Conservation (phyloP, 1,140 invertebrate species). For the Penaeus japonicus region DNA sequence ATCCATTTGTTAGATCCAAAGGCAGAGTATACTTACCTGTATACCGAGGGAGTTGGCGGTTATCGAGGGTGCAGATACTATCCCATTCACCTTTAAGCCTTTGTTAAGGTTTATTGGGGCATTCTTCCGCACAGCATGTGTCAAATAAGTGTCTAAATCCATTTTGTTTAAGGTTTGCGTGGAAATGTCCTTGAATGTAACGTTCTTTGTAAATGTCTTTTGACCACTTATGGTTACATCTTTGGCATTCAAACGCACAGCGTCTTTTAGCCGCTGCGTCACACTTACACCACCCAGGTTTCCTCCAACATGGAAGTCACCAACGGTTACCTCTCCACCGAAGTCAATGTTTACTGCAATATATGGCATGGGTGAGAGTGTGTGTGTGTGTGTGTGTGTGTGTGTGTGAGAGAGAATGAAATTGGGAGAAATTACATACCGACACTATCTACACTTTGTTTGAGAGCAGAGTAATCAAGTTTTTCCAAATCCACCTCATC, state of each 20-base stretch:
- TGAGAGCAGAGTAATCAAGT: background rate
- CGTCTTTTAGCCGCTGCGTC: background rate
- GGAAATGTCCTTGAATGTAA: background rate
- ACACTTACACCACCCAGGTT: background rate
- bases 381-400: background rate
- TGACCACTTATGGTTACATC: background rate
- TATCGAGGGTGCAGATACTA: background rate
- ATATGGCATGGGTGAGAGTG: background rate
- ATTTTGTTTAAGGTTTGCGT: background rate
- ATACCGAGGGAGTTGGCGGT: background rate
- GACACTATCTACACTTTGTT: background rate
- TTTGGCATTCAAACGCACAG: background rate
- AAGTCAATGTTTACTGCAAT: background rate
- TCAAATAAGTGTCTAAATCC: background rate
- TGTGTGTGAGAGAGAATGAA: background rate
- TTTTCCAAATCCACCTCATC: conserved; percentile 10
- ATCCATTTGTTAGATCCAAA: background rate
- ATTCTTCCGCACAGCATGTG: background rate
- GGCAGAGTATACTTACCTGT: background rate
- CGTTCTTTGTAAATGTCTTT: background rate
- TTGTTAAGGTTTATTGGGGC: background rate
- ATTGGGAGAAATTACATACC: background rate
- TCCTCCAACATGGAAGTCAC: background rate
- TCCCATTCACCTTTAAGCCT: background rate
- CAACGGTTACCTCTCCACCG: background rate